These are phyloP conservation scores for Thunnus maccoyii DNA, from an alignment of 2,113 vertebrate genomes.

Conservation along the genomic window DNA sequence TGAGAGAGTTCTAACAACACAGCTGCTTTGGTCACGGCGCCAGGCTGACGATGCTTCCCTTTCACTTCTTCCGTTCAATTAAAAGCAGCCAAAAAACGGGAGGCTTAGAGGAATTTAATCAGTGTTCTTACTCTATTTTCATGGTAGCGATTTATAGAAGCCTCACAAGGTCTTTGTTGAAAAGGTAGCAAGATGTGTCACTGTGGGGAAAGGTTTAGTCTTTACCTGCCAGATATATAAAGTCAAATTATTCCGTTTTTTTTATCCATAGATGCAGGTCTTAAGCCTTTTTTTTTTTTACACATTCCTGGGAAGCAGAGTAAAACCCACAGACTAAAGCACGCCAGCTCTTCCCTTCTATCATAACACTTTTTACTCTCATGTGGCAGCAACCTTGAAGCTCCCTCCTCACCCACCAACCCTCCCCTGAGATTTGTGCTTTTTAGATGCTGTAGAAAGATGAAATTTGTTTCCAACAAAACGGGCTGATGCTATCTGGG, in stretches of 20 bases:
- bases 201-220: slow-evolving; percentile 40
- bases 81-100: slow-evolving; percentile 37
- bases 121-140: slow-evolving; percentile 25
- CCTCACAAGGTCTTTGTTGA: background rate
- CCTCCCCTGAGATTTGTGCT: slow-evolving; percentile 68
- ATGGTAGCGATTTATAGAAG: slow-evolving; percentile 31
- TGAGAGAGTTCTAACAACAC: slow-evolving; percentile 59
- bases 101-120: slow-evolving; percentile 38
- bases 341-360: slow-evolving; percentile 48
- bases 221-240: slow-evolving; percentile 34
- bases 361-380: slow-evolving; percentile 45
- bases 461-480: slow-evolving; percentile 62
- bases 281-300: slow-evolving; percentile 25
- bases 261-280: slow-evolving; percentile 52
- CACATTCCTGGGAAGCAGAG: slow-evolving; percentile 45
- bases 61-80: slow-evolving; percentile 52
- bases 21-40: slow-evolving; percentile 45
- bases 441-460: slow-evolving; percentile 53
- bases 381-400: slow-evolving; percentile 63
- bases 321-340: slow-evolving; percentile 36
- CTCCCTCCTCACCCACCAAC: slow-evolving; percentile 55
- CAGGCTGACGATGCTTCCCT: slow-evolving; percentile 17
- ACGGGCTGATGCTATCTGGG: slow-evolving; percentile 42
- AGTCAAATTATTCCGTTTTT: slow-evolving; percentile 45
- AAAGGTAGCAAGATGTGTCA: slow-evolving; percentile 50